These are phyloP conservation scores for Pyralis farinalis DNA, from an alignment of 2,888 invertebrate genomes.

Conservation along the genomic window DNA sequence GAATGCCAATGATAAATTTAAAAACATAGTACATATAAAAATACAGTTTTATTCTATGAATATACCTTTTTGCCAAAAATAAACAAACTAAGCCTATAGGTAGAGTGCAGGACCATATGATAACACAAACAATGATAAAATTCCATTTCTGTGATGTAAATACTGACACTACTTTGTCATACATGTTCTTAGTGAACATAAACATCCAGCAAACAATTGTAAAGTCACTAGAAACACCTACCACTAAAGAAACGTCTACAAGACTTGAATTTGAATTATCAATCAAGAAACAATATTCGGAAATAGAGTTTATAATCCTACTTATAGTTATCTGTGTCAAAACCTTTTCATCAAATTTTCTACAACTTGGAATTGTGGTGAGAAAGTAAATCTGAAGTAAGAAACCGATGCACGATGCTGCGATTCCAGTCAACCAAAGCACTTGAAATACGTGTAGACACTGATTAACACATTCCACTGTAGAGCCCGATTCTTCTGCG, in stretches of 20 bases:
- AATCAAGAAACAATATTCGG: constrained; percentile 33
- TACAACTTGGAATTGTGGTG: constrained; percentile 31
- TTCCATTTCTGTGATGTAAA: constrained; percentile 32
- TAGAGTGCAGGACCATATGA: constrained; percentile 39
- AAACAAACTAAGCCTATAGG: constrained; percentile 28
- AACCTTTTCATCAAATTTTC: constrained; percentile 51
- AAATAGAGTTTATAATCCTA: constrained; percentile 37
- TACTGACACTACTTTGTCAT: constrained; percentile 52
- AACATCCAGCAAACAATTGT: constrained; percentile 53
- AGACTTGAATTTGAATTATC: not conserved
- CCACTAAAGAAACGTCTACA: constrained; percentile 21
- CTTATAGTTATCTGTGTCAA: constrained; percentile 46
- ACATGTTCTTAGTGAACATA: constrained; percentile 53
- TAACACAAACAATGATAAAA: constrained; percentile 25
- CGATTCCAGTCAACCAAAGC: constrained; percentile 42
- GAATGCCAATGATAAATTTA: constrained; percentile 40
- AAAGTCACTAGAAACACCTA: constrained; percentile 46
- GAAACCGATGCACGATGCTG: constrained; percentile 33
- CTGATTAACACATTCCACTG: not conserved
- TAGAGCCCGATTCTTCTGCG: not conserved
- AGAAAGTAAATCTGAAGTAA: constrained; percentile 36
- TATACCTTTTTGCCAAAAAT: constrained; percentile 15
- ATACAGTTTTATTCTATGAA: constrained; percentile 21
- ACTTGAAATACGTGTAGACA: constrained; percentile 7
- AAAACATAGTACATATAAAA: constrained; percentile 33